These are phyloP conservation scores for Odobenus rosmarus DNA, from an alignment of 2,113 vertebrate species.

Conservation along the genomic window DNA sequence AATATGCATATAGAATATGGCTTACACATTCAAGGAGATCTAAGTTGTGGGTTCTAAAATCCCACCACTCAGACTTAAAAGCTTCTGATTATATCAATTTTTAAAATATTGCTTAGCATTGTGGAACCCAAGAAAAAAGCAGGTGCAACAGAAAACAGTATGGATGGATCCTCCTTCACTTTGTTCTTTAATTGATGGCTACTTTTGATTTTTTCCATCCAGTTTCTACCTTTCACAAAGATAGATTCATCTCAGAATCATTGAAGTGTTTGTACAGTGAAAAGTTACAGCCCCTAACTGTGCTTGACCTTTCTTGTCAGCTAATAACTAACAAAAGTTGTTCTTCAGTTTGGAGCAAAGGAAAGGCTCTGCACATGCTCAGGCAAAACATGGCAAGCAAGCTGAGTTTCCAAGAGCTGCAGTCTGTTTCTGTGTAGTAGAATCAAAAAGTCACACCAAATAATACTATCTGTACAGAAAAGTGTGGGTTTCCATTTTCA, in stretches of 20 bases:
- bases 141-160: slow-evolving; percentile 12
- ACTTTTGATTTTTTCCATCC: not conserved
- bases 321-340: slow-evolving; percentile 4
- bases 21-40: slow-evolving; percentile 83
- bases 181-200: not conserved
- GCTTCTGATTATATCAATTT: slow-evolving; percentile 67
- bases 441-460: slow-evolving; percentile 20
- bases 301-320: slow-evolving; percentile 46
- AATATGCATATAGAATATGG: slow-evolving; percentile 85
- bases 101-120: slow-evolving; percentile 71
- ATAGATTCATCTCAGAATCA: not conserved
- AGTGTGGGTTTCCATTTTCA: slow-evolving; percentile 21
- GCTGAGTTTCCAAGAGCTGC: not conserved
- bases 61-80: slow-evolving; percentile 68
- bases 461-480: slow-evolving; percentile 45
- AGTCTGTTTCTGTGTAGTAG: slow-evolving; percentile 10
- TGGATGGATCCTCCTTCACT: not conserved
- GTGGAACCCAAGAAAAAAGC: slow-evolving; percentile 63
- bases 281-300: not conserved
- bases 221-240: not conserved
- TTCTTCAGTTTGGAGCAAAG: slow-evolving; percentile 47
- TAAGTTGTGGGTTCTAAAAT: slow-evolving; percentile 75
- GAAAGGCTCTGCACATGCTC: slow-evolving; percentile 70
- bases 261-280: not conserved
- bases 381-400: slow-evolving; percentile 61